These are phyloP conservation scores for Myotis vivesi DNA, from an alignment of 2,797 vertebrate genomes.

Conservation along the genomic window DNA sequence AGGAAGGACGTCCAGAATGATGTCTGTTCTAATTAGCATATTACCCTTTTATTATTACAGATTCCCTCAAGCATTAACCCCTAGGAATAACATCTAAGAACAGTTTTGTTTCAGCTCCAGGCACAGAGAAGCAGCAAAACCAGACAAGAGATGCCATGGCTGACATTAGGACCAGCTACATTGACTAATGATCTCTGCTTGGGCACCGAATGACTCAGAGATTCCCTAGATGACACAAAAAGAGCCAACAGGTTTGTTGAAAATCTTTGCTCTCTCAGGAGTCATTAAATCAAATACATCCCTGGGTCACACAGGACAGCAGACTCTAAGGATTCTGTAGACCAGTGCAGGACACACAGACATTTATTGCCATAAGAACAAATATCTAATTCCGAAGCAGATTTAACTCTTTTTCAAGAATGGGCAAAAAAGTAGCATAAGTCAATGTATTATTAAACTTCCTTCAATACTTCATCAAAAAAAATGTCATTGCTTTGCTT, in stretches of 20 bases:
- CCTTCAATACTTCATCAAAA: neutral
- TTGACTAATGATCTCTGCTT: neutral
- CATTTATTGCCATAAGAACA: neutral
- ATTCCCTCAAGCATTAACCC: neutral
- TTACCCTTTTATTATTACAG: no score
- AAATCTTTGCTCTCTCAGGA: slow-evolving; percentile 22
- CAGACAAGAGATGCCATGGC: neutral
- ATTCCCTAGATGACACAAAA: slow-evolving; percentile 25
- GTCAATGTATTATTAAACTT: slow-evolving; percentile 11
- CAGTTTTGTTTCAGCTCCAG: neutral
- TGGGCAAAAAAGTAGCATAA: neutral
- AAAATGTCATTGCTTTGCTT: neutral
- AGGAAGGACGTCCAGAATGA: no score
- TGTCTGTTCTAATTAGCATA: no score
- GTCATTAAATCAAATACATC: slow-evolving; percentile 55
- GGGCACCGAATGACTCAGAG: neutral
- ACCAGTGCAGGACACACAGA: neutral
- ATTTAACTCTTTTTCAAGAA: slow-evolving; percentile 18
- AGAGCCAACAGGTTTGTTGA: slow-evolving; percentile 25
- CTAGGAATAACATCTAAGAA: neutral
- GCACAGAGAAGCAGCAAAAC: neutral
- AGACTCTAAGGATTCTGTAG: neutral
- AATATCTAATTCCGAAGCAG: neutral
- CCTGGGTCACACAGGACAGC: neutral
- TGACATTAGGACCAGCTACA: neutral